Conservation (phyloP, 2,888 invertebrate genomes). For the Spialia ferax region DNA sequence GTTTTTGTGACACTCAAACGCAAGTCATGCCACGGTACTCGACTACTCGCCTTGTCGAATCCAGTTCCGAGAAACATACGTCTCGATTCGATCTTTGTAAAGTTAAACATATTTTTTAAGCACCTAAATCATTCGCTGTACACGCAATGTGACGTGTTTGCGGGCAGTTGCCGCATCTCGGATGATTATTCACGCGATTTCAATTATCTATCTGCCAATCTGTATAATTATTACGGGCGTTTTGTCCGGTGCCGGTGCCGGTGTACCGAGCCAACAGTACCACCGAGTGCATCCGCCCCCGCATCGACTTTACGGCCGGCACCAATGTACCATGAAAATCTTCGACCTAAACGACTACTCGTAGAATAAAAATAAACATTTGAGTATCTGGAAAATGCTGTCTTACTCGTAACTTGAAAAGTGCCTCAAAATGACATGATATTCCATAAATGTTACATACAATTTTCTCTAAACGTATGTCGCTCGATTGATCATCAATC, state of each 20-base stretch:
- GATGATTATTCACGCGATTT: constrained; percentile 70
- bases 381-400: neutral
- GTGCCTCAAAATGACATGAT: neutral
- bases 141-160: constrained; percentile 74
- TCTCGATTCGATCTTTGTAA: constrained; percentile 55
- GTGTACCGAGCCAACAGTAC: constrained; percentile 2
- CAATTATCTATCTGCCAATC: constrained; percentile 69
- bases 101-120: constrained; percentile 56
- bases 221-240: constrained; percentile 63
- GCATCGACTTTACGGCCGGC: constrained; percentile 10
- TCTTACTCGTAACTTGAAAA: neutral
- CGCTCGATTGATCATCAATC: constrained; percentile 5
- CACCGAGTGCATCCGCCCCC: constrained; percentile 17
- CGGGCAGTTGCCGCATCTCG: constrained; percentile 60
- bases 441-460: constrained; percentile 3
- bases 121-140: constrained; percentile 52
- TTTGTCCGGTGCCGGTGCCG: constrained; percentile 42
- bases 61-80: constrained; percentile 59
- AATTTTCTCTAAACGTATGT: constrained; percentile 15
- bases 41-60: neutral
- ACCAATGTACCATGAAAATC: constrained; percentile 9
- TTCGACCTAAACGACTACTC: constrained; percentile 13
- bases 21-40: constrained; percentile 5
- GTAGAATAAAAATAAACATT: neutral
- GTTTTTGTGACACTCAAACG: constrained; percentile 22